Conservation (phyloP, 37 sponge, comb jelly and placozoan species). For the Spongia lamella region DNA sequence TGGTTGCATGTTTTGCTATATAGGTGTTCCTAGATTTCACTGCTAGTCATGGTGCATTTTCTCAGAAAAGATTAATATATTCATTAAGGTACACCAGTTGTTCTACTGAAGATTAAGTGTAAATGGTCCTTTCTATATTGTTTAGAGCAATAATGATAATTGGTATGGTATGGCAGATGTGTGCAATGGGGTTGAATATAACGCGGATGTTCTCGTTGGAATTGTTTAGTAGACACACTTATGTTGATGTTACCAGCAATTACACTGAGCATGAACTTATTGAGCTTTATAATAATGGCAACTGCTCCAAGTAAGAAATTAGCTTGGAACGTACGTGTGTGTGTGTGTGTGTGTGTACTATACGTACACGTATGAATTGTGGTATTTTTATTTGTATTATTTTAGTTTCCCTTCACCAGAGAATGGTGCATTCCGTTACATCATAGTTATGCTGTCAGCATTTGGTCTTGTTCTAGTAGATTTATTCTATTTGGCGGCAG, state of each 20-base stretch:
- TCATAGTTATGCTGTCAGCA: constrained; percentile 33
- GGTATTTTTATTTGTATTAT: too few species aligned
- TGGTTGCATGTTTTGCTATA: too few species aligned
- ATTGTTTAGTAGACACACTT: constrained; percentile 23
- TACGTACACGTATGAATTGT: too few species aligned
- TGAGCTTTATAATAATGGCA: too few species aligned
- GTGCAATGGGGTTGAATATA: constrained; percentile 38
- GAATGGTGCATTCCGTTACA: constrained; percentile 8
- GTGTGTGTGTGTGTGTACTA: too few species aligned
- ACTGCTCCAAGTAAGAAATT: too few species aligned
- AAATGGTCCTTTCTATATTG: not conserved
- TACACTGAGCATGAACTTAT: too few species aligned
- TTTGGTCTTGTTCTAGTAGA: constrained; percentile 70
- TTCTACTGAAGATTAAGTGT: not conserved
- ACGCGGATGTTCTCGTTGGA: constrained; percentile 45
- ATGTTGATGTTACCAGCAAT: constrained; percentile 12
- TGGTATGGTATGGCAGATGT: constrained; percentile 60
- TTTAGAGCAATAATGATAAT: constrained; percentile 45
- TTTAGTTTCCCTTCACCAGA: not conserved
- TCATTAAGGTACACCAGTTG: constrained; percentile 40
- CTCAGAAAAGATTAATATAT: constrained; percentile 59
- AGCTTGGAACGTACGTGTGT: too few species aligned
- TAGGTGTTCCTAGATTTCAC: constrained; percentile 70
- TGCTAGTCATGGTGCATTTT: constrained; percentile 28
- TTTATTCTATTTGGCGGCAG: constrained; percentile 65